A percentile compares a stretch with the other conserved stretches of the same genome.
Conservation (phyloP, 2,113 vertebrate species). For the Salvelinus alpinus region DNA sequence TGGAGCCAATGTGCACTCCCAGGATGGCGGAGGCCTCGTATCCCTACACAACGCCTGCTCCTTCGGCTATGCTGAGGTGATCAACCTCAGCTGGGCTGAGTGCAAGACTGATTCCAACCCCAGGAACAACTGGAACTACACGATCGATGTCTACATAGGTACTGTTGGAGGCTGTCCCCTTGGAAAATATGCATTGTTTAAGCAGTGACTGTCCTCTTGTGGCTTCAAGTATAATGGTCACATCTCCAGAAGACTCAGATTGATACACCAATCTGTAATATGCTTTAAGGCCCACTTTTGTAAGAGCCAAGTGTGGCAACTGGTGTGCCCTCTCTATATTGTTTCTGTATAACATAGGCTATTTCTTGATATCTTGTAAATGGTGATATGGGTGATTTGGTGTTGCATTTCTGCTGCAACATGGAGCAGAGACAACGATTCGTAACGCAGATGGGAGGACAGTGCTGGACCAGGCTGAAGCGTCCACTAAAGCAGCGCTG, state of each 20-base stretch:
- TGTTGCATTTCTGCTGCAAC: conserved; percentile 83
- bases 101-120: conserved; percentile 90
- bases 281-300: background rate
- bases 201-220: background rate
- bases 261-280: background rate
- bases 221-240: background rate
- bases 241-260: background rate
- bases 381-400: background rate
- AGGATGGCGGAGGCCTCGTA: conserved; percentile 95
- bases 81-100: conserved; percentile 86
- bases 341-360: background rate
- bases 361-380: background rate
- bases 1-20: conserved; percentile 89
- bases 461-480: conserved; percentile 85
- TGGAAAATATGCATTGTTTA: background rate
- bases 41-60: conserved; percentile 97
- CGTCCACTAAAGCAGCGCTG: conserved; percentile 83
- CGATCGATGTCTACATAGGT: conserved; percentile 98
- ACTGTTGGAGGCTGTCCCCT: background rate
- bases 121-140: conserved; percentile 98
- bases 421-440: conserved; percentile 84
- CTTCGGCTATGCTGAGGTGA: conserved; percentile 94
- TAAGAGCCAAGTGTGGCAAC: background rate
- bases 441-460: conserved; percentile 88
- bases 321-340: background rate